Evolutionary conservation across 2,797 vertebrate species (phyloP).

Genomic region (Microctenopoma lineatum): DNA sequence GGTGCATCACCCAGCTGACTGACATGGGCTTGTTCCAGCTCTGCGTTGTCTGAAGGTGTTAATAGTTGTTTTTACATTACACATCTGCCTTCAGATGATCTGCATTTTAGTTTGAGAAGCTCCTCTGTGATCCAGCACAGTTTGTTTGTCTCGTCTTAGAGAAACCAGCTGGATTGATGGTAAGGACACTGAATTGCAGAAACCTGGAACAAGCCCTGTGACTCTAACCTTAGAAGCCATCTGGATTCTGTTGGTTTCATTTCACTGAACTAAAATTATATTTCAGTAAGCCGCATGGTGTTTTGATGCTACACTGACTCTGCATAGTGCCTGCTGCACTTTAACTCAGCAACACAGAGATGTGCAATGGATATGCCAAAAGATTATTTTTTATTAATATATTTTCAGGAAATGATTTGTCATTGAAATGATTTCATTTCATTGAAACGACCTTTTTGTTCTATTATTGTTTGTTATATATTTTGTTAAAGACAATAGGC

Average conservation of each 20-base stretch:
- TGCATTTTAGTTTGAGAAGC: neutral
- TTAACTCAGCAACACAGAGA: conserved; percentile 43
- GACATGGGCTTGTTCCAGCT: conserved; percentile 50
- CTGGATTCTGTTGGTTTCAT: neutral
- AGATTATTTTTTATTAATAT: conserved; percentile 11
- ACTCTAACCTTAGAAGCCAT: conserved; percentile 23
- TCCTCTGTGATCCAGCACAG: neutral
- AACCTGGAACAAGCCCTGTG: conserved; percentile 41
- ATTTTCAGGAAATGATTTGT: conserved; percentile 3
- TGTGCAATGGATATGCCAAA: conserved; percentile 76
- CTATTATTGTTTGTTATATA: conserved; percentile 9
- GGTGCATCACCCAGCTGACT: conserved; percentile 22
- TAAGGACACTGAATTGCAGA: neutral
- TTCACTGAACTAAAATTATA: conserved; percentile 11
- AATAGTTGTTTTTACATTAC: neutral
- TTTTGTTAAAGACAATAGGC: neutral
- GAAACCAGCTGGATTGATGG: neutral
- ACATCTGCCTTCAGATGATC: neutral
- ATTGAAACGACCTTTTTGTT: neutral
- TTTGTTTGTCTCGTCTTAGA: neutral
- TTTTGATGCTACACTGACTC: conserved; percentile 14
- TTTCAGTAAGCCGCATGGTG: neutral
- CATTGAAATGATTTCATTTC: neutral
- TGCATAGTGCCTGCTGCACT: conserved; percentile 36
- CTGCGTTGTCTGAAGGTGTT: neutral